Percentiles rank a stretch among this genome's conserved stretches.
phyloP scores from a whole-genome alignment of 2,113 vertebrate species.

The Ancistrus triradiatus region DNA sequence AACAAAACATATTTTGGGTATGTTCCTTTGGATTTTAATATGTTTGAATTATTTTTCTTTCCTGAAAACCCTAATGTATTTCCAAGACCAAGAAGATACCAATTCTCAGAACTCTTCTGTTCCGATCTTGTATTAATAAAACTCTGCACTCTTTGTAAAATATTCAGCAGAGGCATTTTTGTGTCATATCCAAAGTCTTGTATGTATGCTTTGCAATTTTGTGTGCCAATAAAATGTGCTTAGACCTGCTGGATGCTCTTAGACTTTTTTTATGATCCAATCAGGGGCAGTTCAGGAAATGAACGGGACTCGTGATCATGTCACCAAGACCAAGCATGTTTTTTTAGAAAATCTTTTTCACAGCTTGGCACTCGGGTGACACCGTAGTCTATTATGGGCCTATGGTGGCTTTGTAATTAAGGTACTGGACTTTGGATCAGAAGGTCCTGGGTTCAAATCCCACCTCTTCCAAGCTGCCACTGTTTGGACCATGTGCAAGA shows the following conservation, averaged over 20 bases:
- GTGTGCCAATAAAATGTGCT: slow-evolving; percentile 99
- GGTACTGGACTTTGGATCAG: too few relatives aligned
- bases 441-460: too few relatives aligned
- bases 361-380: too few relatives aligned
- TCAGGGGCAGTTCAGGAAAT: background rate
- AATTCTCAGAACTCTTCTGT: slow-evolving; percentile 61
- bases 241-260: slow-evolving; percentile 57
- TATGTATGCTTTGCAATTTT: slow-evolving; percentile 99
- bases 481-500: too few relatives aligned
- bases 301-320: too few relatives aligned
- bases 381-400: too few relatives aligned
- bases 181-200: slow-evolving; percentile 96
- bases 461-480: too few relatives aligned
- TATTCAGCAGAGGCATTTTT: slow-evolving; percentile 87
- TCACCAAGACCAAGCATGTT: too few relatives aligned
- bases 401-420: too few relatives aligned
- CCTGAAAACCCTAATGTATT: slow-evolving; percentile 86
- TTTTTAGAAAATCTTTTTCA: too few relatives aligned
- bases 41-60: slow-evolving; percentile 79
- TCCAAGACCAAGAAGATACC: slow-evolving; percentile 48
- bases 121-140: slow-evolving; percentile 92
- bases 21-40: slow-evolving; percentile 56
- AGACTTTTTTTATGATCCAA: slow-evolving; percentile 15
- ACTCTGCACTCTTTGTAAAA: slow-evolving; percentile 85
- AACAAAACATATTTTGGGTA: slow-evolving; percentile 46